A percentile compares a stretch with the other conserved stretches of the same genome.
These are phyloP conservation scores for Neogobius melanostomus DNA, from an alignment of 2,113 vertebrate genomes.

Conservation along the genomic window DNA sequence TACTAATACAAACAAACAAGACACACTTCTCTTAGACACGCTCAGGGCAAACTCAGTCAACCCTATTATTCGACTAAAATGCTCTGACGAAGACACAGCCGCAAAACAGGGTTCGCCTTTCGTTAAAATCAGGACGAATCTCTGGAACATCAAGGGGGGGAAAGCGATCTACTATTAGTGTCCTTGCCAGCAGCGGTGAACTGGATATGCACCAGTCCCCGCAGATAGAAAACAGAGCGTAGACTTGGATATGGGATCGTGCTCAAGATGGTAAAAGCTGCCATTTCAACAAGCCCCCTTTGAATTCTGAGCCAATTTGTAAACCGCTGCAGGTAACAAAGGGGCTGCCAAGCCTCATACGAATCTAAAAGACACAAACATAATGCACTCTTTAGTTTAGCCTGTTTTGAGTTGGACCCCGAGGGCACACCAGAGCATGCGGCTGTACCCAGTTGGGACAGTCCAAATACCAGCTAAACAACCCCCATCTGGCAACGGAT, in stretches of 20 bases:
- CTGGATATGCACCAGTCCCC: slow-evolving; percentile 34
- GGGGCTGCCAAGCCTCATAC: slow-evolving; percentile 30
- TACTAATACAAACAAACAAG: slow-evolving; percentile 65
- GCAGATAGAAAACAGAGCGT: slow-evolving; percentile 40
- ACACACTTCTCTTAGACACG: slow-evolving; percentile 40
- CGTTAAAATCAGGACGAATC: slow-evolving; percentile 10
- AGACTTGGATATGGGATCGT: slow-evolving; percentile 33
- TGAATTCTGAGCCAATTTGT: slow-evolving; percentile 44
- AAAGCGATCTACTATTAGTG: slow-evolving; percentile 14
- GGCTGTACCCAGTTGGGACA: slow-evolving; percentile 47
- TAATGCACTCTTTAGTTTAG: slow-evolving; percentile 5
- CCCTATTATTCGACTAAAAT: slow-evolving; percentile 1
- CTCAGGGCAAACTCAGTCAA: slow-evolving; percentile 16
- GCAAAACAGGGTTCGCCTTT: slow-evolving; percentile 5
- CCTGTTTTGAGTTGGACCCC: slow-evolving; percentile 2
- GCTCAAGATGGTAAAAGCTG: slow-evolving; percentile 17
- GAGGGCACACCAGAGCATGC: neutral
- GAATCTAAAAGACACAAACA: slow-evolving; percentile 18
- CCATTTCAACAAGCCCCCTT: slow-evolving; percentile 24
- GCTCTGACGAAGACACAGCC: slow-evolving; percentile 3
- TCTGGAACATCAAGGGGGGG: slow-evolving; percentile 1
- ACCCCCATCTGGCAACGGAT: slow-evolving; percentile 55
- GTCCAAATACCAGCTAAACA: slow-evolving; percentile 53
- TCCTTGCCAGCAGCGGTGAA: slow-evolving; percentile 41
- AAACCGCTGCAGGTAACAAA: slow-evolving; percentile 38